phyloP scores from a whole-genome alignment of 1,140 invertebrate genomes.

The Druon quercuslanigerum region DNA sequence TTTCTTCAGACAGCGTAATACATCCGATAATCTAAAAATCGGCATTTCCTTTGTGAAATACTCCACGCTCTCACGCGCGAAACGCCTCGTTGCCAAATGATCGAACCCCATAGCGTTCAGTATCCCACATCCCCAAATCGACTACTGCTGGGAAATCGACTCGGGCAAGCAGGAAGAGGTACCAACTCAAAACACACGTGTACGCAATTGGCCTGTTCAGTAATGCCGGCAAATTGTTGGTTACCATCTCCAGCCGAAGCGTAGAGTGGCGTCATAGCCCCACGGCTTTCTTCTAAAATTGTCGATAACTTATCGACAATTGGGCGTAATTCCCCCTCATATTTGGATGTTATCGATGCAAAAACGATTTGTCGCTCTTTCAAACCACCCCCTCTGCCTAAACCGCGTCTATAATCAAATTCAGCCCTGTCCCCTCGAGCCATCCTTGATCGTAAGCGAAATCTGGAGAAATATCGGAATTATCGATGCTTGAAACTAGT shows the following conservation, averaged over 20 bases:
- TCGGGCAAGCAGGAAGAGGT: conserved; percentile 33
- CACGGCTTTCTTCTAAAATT: conserved; percentile 63
- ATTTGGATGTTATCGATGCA: conserved; percentile 43
- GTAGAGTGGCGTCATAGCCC: conserved; percentile 54
- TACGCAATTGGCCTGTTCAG: conserved; percentile 40
- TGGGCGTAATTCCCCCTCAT: conserved; percentile 58
- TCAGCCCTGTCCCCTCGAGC: neutral
- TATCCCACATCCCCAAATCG: neutral
- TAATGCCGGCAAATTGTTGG: conserved; percentile 66
- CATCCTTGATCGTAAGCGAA: neutral
- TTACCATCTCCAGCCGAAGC: conserved; percentile 45
- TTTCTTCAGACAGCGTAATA: no score
- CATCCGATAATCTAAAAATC: no score
- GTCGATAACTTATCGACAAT: conserved; percentile 68
- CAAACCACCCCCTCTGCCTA: neutral
- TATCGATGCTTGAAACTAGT: neutral
- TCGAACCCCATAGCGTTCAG: neutral
- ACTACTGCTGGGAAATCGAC: conserved; percentile 14
- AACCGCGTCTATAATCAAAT: conserved; percentile 11
- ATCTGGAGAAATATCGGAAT: neutral
- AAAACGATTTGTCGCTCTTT: conserved; percentile 47
- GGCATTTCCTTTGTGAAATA: no score
- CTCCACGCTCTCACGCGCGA: neutral
- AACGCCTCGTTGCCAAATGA: neutral
- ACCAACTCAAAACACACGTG: conserved; percentile 5